Evolutionary conservation across 2,113 vertebrate genomes (phyloP), one percentile per base, ranked within the genome.

Genomic region (Nothocercus nigrocapillus): DNA sequence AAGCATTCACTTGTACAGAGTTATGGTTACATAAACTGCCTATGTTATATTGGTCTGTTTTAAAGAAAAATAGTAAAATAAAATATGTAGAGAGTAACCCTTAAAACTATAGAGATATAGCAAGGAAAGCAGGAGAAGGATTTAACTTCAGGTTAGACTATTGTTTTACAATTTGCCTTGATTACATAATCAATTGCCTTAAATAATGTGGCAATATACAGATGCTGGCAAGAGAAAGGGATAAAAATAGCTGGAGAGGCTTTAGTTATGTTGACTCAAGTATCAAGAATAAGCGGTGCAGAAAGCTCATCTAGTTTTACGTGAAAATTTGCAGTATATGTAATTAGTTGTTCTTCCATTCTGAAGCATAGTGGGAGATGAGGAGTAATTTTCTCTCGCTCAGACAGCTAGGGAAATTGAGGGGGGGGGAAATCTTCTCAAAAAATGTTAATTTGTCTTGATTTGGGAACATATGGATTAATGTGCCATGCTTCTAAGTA

Each of bases 321-420:
- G 47, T 40, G 53, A 68, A 13, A 9, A 15, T 11, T 49, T 53
- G 2, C 0, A 2, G 13, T 21, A 24, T 61, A 42, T 14, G 32
- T 45, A 80, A 59, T 24, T 30, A 11, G 49, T 3, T 63, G 28
- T 74, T 79, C 67, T 45, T 27, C 82, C 13, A 8, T 53, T 40
- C 28, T 14, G 68, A 59, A 49, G 32, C 79, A 58, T 36, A 91
- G 24, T 0, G 4, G 36, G 67, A 82, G 53, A 34, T 61, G 51
- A 1, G 3, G 18, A 40, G 34, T 58, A 4, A 2, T 27, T 36
- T 24, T 38, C 5, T 42, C 53, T 56, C 2, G 0, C 5, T 40
- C n/a, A 1, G 7, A 3, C 22, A 7, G 28, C 54, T 56, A 30
- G 49, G 75, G 22, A 44, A 3, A 3, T 11, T 4, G 56, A n/a